Evolutionary conservation across 64 coral and sea anemone species (phyloP).

Genomic region (Hydrozoanthus tunicans): DNA sequence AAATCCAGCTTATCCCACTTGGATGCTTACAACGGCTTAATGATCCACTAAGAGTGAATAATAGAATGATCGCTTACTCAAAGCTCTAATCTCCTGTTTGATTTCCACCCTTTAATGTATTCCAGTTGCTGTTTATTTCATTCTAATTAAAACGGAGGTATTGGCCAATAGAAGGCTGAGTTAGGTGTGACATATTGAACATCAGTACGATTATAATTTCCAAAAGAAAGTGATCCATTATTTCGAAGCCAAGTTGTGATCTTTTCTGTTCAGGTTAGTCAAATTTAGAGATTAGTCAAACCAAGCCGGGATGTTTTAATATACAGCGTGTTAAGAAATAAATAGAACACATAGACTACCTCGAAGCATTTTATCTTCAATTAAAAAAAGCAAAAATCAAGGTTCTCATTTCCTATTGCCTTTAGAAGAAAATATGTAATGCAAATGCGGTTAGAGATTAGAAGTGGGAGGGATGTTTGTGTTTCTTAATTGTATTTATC

Average conservation of each 20-base stretch:
- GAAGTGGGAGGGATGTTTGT: not conserved
- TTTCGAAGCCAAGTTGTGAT: not conserved
- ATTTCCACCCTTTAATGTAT: conserved; percentile 37
- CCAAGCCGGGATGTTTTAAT: not conserved
- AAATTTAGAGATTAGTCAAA: not conserved
- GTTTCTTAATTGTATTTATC: conserved; percentile 6
- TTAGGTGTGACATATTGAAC: conserved; percentile 2
- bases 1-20: no score
- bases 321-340: not conserved
- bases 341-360: not conserved
- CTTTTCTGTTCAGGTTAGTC: conserved; percentile 5
- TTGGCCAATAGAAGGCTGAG: not conserved
- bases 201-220: conserved; percentile 5
- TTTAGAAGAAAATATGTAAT: not conserved
- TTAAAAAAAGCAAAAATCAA: not conserved
- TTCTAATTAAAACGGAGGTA: conserved; percentile 29
- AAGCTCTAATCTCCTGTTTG: conserved; percentile 16
- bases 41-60: not conserved
- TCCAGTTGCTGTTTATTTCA: not conserved
- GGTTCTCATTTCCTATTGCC: not conserved
- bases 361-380: not conserved
- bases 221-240: not conserved
- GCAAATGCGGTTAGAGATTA: not conserved
- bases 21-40: not conserved
- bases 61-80: not conserved